Evolutionary conservation across 2,113 vertebrate genomes (phyloP), one percentile per base, ranked within the genome.

Genomic region (Regulus satrapa): DNA sequence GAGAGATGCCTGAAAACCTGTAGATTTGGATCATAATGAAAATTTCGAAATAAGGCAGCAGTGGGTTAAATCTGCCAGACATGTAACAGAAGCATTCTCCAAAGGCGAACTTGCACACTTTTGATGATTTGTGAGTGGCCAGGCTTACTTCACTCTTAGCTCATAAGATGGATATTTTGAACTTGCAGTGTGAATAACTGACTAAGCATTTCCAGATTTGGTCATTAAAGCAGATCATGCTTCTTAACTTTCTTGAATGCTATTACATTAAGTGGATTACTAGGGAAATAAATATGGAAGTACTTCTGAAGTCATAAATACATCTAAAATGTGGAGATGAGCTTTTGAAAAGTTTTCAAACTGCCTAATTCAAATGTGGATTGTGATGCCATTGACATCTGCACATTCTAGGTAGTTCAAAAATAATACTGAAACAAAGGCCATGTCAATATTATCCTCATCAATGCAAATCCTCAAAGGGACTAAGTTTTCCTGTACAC

Each of bases 191-290:
- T 91, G 71, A 86, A 89, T 90, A 94, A 94, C 95, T 93, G 95
- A 94, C 88, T 97, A 96, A 96, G 78, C 69, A 85, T 85, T 97
- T 97, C 94, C 93, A 98, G 89, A 97, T 97, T 94, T 96, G 67
- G 96, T 88, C 84, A 52, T 96, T 97, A 97, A 97, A 97, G 94
- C 59, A 97, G 93, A 96, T 97, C 96, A 97, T 94, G 49, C 92
- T 96, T 96, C 97, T 97, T 93, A 97, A 94, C 92, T 97, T 97
- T 96, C 81, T 96, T 34, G 10, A 97, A 97, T 94, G 90, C 52
- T 97, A 89, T 97, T 97, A 96, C 76, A 72, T 95, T 98, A 94
- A 96, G 75, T 93, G 75, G 97, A 95, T 96, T 97, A 92, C 14
- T 31, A 75, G 28, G 48, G 69, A 96, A 89, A 89, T 75, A 95